Percentiles rank a stretch among this genome's conserved stretches.
These are phyloP conservation scores for Panthera tigris DNA, from an alignment of 2,113 vertebrate species.

Conservation along the genomic window DNA sequence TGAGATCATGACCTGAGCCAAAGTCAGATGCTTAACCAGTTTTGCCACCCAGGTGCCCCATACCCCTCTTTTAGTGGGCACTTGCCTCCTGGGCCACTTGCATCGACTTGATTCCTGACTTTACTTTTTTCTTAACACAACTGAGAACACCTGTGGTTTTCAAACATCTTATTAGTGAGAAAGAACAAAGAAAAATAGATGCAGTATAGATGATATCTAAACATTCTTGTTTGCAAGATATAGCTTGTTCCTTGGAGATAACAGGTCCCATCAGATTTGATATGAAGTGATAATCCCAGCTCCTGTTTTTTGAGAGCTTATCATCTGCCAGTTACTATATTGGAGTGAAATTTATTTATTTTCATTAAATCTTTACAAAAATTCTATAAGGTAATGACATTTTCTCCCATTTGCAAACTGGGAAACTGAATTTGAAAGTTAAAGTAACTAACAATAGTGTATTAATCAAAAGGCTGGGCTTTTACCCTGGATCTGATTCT, in stretches of 20 bases:
- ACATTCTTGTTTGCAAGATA: background rate
- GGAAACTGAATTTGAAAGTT: background rate
- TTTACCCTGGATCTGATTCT: background rate
- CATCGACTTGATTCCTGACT: background rate
- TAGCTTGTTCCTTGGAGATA: background rate
- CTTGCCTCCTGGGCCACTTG: background rate
- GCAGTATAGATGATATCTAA: background rate
- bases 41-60: no score
- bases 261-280: background rate
- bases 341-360: constrained; percentile 30
- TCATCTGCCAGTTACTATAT: constrained; percentile 20
- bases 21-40: no score
- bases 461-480: background rate
- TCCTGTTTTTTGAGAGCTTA: background rate
- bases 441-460: background rate
- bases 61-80: background rate
- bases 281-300: background rate
- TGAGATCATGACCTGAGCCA: no score
- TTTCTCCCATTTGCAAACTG: background rate
- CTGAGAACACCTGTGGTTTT: background rate
- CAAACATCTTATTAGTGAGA: background rate
- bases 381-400: background rate
- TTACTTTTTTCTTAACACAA: background rate
- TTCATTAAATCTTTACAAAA: constrained; percentile 8
- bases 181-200: background rate